A percentile compares a stretch with the other conserved stretches of the same genome.
phyloP scores from a whole-genome alignment of 1,140 invertebrate genomes.

The Portunus trituberculatus region DNA sequence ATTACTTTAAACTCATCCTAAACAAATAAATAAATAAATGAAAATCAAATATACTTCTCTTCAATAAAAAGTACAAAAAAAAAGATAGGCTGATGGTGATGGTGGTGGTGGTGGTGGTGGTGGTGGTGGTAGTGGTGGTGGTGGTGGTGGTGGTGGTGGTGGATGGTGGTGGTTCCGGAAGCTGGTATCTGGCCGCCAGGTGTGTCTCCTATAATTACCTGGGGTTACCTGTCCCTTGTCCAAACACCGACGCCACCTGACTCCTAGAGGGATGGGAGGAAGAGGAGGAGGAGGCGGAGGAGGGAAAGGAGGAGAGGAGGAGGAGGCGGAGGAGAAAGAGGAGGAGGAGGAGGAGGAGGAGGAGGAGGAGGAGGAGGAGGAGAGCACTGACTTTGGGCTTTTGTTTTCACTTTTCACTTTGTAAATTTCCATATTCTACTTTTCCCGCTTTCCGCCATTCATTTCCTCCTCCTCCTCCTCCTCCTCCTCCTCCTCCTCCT shows the following conservation, averaged over 20 bases:
- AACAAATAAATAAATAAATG: too few species aligned
- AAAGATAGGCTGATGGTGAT: neutral
- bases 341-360: too few species aligned
- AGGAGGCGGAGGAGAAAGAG: too few species aligned
- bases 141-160: neutral
- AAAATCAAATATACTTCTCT: too few species aligned
- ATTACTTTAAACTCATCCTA: too few species aligned
- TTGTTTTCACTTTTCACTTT: neutral
- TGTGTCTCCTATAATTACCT: constrained; percentile 9
- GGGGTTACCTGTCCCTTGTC: neutral
- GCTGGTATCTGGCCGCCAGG: neutral
- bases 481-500: neutral
- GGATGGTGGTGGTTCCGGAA: neutral
- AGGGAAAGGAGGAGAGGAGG: too few species aligned
- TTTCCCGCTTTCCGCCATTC: neutral
- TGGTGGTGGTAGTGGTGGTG: constrained; percentile 13
- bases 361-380: too few species aligned
- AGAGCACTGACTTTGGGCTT: too few species aligned
- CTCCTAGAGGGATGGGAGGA: neutral
- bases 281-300: neutral
- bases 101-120: neutral
- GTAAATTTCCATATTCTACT: neutral
- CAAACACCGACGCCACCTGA: constrained; percentile 7
- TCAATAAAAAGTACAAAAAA: too few species aligned
- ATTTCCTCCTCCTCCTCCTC: neutral